These are phyloP conservation scores for Euphydryas editha DNA, from an alignment of 2,888 invertebrate species.

Conservation along the genomic window DNA sequence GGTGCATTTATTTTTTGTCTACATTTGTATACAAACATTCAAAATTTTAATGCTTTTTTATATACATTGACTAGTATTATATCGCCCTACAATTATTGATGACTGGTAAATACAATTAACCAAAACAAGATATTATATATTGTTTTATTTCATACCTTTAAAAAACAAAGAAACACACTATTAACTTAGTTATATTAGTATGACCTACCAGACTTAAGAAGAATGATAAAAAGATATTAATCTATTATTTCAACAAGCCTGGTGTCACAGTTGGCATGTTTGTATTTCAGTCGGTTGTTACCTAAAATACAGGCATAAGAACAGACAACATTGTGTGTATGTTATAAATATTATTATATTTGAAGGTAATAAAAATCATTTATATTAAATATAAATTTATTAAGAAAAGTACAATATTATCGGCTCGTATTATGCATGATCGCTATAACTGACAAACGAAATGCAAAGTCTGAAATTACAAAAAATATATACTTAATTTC, in stretches of 20 bases:
- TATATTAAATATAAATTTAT: slow-evolving; percentile 7
- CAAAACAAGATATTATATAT: slow-evolving; percentile 52
- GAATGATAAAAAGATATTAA: too few species aligned
- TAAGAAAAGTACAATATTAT: slow-evolving; percentile 6
- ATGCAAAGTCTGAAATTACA: neutral
- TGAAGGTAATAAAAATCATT: neutral
- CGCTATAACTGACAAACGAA: neutral
- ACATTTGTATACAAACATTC: slow-evolving; percentile 38
- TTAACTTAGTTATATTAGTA: too few species aligned
- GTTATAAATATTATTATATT: neutral
- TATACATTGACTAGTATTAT: slow-evolving; percentile 70
- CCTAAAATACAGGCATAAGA: too few species aligned
- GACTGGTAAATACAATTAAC: slow-evolving; percentile 72
- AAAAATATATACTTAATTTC: neutral
- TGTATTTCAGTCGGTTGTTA: too few species aligned
- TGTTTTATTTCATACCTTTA: slow-evolving; percentile 40
- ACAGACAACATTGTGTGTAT: too few species aligned
- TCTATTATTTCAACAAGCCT: too few species aligned
- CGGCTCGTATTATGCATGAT: slow-evolving; percentile 3
- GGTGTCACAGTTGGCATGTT: too few species aligned
- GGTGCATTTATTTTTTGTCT: slow-evolving; percentile 75
- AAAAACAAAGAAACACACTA: too few species aligned
- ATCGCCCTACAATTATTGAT: slow-evolving; percentile 62
- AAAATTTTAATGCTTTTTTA: slow-evolving; percentile 64
- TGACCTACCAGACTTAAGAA: too few species aligned